Base-by-base conservation (phyloP, 2,888 invertebrate genomes). In the Eucriotettix oculatus region DNA sequence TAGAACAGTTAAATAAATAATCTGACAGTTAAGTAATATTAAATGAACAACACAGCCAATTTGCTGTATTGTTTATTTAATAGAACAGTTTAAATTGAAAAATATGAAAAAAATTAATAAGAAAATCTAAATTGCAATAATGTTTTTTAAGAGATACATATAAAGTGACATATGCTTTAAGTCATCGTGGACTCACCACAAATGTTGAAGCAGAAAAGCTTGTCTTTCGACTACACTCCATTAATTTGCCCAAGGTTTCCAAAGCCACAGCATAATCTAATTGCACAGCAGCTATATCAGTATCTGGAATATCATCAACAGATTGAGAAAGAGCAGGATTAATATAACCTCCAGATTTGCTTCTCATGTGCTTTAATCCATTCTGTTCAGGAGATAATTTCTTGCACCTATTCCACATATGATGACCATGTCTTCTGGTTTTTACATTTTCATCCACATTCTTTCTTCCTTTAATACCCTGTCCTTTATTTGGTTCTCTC, bases 271-370 rank as follows among this genome's bases (percentile, higher is more conserved):
- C 58, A 61, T 64, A 63, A 53, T 65, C 65, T 1, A 64, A 54
- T 60, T 62, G 56, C 44, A 58, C 55, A 29, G 55, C 16, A 14
- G 56, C 57, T 1, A 58, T 43, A 42, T 65, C 60, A 48, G 60
- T 55, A 53, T 53, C 53, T 12, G 53, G 56, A 14, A 61, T 42
- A 56, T 63, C 63, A 52, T 65, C 64, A 40, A 54, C 58, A 3
- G 64, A 63, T 7, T 61, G 61, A 17, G 62, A 63, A n/a, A 67
- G 61, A 7, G 64, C 67, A 42, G 67, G 61, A 56, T 69, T 69
- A 14, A 68, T 62, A 60, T 67, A 69, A 10, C 68, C 68, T 10
- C 68, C 68, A n/a, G 68, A 68, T 42, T 65, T 66, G 16, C 65
- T 68, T n/a, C 67, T 64, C 10, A 66, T 43, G 40, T 66, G 66